Conservation (phyloP, 2,113 vertebrate species). For the Cichladusa arquata region DNA sequence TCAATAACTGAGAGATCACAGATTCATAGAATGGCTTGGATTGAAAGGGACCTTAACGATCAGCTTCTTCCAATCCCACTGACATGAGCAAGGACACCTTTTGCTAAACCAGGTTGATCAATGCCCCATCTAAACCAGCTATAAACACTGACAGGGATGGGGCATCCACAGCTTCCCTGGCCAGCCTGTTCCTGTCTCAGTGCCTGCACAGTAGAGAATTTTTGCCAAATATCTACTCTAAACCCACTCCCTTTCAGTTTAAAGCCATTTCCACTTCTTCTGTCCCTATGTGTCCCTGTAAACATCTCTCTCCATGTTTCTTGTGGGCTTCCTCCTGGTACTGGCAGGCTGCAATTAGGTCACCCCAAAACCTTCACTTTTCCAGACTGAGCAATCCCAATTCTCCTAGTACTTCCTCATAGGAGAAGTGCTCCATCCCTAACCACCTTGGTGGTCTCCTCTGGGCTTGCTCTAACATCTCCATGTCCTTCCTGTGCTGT, state of each 20-base stretch:
- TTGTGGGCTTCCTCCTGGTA: not conserved
- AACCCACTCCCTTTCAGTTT: not conserved
- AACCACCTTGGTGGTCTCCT: not conserved
- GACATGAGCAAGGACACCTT: not conserved
- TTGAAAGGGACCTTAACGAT: not conserved
- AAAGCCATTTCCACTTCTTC: not conserved
- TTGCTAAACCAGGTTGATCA: not conserved
- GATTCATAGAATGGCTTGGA: not conserved
- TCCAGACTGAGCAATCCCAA: not conserved
- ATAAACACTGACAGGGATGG: not conserved
- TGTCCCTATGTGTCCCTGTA: not conserved
- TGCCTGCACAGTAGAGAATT: not conserved
- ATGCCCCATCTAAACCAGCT: not conserved
- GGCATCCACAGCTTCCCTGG: not conserved
- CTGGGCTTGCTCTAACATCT: fast-evolving
- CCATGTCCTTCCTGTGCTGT: not conserved
- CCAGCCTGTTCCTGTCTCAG: not conserved
- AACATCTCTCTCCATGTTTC: not conserved
- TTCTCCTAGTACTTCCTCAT: not conserved
- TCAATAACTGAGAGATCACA: not conserved
- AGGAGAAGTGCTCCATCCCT: not conserved
- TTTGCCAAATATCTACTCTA: not conserved
- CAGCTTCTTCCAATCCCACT: not conserved
- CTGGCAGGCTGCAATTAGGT: not conserved
- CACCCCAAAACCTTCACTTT: not conserved